Evolutionary conservation across 2,113 vertebrate genomes (phyloP), one percentile per base, ranked within the genome.

Genomic region (Oreocharis arfaki): DNA sequence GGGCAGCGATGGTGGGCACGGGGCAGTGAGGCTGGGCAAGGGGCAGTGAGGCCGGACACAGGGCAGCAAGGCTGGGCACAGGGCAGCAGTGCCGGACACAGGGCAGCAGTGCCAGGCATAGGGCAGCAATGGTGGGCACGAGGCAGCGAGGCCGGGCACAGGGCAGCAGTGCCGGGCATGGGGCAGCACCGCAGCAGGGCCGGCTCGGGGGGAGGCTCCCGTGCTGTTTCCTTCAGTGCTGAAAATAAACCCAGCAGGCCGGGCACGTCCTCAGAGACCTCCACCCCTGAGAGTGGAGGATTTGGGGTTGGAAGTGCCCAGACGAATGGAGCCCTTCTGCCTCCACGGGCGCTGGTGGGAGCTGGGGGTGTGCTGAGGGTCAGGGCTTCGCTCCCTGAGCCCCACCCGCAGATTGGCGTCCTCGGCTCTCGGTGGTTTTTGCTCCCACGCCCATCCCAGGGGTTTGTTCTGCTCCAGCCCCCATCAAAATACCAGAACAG

Each of bases 351-450:
- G 0, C 42, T 4, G 53, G 1, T 22, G 76, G 67, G 71, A 79
- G 63, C 56, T 23, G 68, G 60, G 70, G 30, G 1, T 1, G 20
- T n/a, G 53, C 75, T 1, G 13, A 23, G 33, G 61, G 50, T 46
- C 20, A 3, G 46, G 5, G 69, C 24, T 56, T 10, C 11, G 0
- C 64, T 44, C 50, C 2, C 0, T 4, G 16, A 53, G 27, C 80
- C 28, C 27, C 67, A 4, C 6, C 32, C 0, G 0, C 2, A 57
- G 4, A 0, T 17, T 8, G 13, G 9, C 3, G 2, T 27, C 68
- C 44, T 83, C 68, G 33, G 39, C 42, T 20, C 32, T 32, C 0
- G 2, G 53, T 55, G 76, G 16, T 46, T 85, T 68, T 89, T 1
- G 4, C 49, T 76, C 70, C 37, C 44, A 80, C 71, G 27, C 1